Conservation (phyloP, 1,140 invertebrate genomes). For the Bicyclus anynana region DNA sequence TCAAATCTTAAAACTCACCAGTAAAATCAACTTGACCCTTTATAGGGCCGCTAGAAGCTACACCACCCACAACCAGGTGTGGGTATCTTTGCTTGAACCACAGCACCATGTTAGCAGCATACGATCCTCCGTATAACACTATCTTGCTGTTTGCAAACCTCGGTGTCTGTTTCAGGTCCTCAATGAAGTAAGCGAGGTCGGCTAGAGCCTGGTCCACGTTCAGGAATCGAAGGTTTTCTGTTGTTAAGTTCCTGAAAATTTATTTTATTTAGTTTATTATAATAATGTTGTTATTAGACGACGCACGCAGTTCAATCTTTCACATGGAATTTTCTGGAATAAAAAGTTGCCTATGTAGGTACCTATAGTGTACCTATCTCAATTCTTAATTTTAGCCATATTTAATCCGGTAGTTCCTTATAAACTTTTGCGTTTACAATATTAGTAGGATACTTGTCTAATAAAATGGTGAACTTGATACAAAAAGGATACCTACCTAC, state of each 20-base stretch:
- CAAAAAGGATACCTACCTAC: too few relatives aligned
- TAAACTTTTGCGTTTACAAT: too few relatives aligned
- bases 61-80: constrained; percentile 82
- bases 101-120: constrained; percentile 87
- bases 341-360: too few relatives aligned
- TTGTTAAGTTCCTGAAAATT: constrained; percentile 76
- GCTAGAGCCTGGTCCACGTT: constrained; percentile 87
- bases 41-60: constrained; percentile 86
- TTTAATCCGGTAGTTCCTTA: too few relatives aligned
- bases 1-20: constrained; percentile 70
- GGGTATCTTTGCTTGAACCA: constrained; percentile 89
- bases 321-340: too few relatives aligned
- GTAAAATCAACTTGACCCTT: constrained; percentile 83
- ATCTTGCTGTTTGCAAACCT: constrained; percentile 68
- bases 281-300: not conserved
- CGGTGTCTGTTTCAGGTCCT: constrained; percentile 69
- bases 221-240: constrained; percentile 82
- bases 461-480: too few relatives aligned
- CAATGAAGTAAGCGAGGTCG: constrained; percentile 85
- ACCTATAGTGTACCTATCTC: too few relatives aligned
- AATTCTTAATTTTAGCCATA: too few relatives aligned
- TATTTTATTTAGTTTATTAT: not conserved
- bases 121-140: constrained; percentile 83
- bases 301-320: too few relatives aligned
- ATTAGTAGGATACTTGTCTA: too few relatives aligned